Evolutionary conservation across 2,888 invertebrate species (phyloP).

Genomic region (Tetragnatha montana): DNA sequence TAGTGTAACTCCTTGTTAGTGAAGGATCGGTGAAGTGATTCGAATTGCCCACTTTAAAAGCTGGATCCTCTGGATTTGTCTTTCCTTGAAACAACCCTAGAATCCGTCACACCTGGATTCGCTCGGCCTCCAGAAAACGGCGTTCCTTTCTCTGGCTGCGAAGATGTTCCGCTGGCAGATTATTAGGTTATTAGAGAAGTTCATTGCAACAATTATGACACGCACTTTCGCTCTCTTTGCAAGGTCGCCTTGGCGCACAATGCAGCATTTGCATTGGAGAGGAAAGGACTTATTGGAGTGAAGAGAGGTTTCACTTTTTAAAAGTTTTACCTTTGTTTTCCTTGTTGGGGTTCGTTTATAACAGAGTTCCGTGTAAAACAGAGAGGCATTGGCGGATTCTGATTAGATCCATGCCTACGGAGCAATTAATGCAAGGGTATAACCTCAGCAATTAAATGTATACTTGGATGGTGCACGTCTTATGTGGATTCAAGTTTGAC

Average conservation of each 20-base stretch:
- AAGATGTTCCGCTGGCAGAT: constrained; percentile 38
- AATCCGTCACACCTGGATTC: constrained; percentile 57
- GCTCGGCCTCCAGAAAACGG: constrained; percentile 55
- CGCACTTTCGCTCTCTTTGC: constrained; percentile 54
- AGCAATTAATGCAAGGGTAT: not conserved
- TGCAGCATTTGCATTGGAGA: constrained; percentile 21
- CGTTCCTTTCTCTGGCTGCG: constrained; percentile 16
- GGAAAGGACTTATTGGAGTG: not conserved
- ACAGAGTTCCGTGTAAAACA: too few species aligned
- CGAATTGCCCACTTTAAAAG: not conserved
- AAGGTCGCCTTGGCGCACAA: constrained; percentile 51
- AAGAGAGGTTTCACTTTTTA: not conserved
- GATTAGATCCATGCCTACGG: too few species aligned
- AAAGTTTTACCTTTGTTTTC: too few species aligned
- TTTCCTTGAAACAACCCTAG: constrained; percentile 9
- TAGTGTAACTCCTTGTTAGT: too few species aligned
- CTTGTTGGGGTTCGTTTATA: too few species aligned
- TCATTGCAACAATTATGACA: constrained; percentile 65
- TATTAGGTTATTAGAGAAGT: constrained; percentile 68
- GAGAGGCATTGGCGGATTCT: too few species aligned
- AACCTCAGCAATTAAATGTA: not conserved
- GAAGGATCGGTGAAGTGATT: not conserved
- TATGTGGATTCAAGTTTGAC: not conserved
- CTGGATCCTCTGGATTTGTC: constrained; percentile 14
- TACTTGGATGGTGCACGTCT: not conserved